These are phyloP conservation scores for Aplodontia rufa DNA, from an alignment of 2,113 vertebrate species.

Conservation along the genomic window DNA sequence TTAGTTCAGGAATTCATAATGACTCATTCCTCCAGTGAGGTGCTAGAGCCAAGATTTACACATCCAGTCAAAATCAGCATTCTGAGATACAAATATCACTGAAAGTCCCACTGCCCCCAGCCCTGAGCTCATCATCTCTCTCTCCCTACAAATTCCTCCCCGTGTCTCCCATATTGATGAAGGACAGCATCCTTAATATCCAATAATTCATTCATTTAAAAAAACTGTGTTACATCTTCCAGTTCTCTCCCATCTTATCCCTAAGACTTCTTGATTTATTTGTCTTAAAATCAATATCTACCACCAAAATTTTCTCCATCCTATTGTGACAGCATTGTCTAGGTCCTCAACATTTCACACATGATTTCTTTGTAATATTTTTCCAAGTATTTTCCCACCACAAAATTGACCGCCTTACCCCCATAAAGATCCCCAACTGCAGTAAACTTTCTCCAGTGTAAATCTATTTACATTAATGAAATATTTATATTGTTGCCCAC, in stretches of 20 bases:
- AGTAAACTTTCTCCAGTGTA: neutral
- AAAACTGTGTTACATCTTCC: neutral
- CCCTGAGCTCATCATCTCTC: too few relatives aligned
- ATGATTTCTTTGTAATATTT: neutral
- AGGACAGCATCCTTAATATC: fast-evolving
- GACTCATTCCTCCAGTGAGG: neutral
- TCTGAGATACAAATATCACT: neutral
- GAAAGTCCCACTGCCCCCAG: neutral
- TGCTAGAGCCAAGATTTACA: neutral
- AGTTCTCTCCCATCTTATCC: too few relatives aligned
- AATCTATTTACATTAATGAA: neutral
- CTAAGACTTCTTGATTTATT: neutral
- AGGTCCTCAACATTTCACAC: neutral
- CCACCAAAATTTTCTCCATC: neutral
- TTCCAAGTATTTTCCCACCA: neutral
- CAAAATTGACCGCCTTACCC: neutral
- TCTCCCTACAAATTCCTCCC: neutral
- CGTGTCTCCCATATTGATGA: neutral
- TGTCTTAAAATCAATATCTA: neutral
- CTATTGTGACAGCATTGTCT: fast-evolving
- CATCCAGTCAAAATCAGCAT: neutral
- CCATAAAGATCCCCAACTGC: neutral
- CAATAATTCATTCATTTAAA: neutral
- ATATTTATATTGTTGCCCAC: neutral
- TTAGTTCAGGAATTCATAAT: neutral